These are phyloP conservation scores for Thalassaphorura encarpata DNA, from an alignment of 1,140 invertebrate genomes.

Conservation along the genomic window DNA sequence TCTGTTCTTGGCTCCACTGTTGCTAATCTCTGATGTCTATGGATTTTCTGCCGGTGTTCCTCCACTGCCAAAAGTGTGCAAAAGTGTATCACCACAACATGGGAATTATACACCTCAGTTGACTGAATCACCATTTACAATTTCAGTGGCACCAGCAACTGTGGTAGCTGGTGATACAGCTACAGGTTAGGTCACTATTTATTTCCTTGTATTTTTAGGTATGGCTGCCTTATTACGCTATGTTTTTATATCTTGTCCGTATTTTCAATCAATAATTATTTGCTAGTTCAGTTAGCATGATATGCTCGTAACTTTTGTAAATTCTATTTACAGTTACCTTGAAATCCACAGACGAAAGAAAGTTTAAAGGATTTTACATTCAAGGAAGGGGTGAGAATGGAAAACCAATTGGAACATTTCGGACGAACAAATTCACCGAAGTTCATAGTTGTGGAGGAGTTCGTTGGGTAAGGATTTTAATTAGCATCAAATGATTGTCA, in stretches of 20 bases:
- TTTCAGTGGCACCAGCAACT: background rate
- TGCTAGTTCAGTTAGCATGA: too few species aligned
- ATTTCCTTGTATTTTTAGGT: too few species aligned
- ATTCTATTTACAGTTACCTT: background rate
- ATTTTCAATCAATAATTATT: background rate
- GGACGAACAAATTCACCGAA: constrained; percentile 9
- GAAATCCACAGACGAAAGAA: background rate
- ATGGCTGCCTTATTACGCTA: too few species aligned
- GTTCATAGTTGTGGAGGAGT: constrained; percentile 24
- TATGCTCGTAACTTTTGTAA: background rate
- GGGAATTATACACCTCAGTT: constrained; percentile 11
- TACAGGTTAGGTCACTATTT: too few species aligned
- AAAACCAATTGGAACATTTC: constrained; percentile 18
- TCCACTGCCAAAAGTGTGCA: constrained; percentile 15
- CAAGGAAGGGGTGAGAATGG: constrained; percentile 17
- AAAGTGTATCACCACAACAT: constrained; percentile 11
- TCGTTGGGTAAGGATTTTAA: constrained; percentile 10
- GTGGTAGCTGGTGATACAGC: background rate
- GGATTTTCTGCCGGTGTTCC: constrained; percentile 18
- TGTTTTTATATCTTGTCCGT: background rate
- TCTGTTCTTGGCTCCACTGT: too few species aligned
- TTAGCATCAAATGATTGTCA: too few species aligned
- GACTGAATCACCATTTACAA: background rate
- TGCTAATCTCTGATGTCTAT: too few species aligned
- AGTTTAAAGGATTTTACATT: constrained; percentile 23